Percentiles rank a stretch among this genome's conserved stretches.
These are phyloP conservation scores for Drosophila mettleri DNA, from an alignment of 2,888 invertebrate genomes.

Conservation along the genomic window DNA sequence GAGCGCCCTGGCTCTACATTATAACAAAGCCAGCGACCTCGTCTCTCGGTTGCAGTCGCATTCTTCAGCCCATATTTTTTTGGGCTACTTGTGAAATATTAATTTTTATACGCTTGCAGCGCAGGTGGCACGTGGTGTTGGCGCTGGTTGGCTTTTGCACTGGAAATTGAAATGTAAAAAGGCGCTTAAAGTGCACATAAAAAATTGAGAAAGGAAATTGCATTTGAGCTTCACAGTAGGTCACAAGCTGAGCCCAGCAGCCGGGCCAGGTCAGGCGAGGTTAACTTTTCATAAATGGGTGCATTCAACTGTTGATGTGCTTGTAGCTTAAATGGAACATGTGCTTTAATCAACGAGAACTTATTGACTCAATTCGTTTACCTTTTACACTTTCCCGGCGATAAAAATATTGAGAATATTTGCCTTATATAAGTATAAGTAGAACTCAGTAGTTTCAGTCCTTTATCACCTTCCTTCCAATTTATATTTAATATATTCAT, in stretches of 20 bases:
- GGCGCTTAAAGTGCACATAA: constrained; percentile 78
- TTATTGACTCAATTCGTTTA: background rate
- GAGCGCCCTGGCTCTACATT: constrained; percentile 10
- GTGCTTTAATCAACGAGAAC: constrained; percentile 10
- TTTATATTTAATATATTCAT: background rate
- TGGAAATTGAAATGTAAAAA: constrained; percentile 76
- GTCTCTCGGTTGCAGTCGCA: constrained; percentile 23
- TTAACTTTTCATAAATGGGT: constrained; percentile 64
- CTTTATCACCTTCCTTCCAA: background rate
- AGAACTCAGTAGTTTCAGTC: background rate
- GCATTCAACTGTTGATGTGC: constrained; percentile 65
- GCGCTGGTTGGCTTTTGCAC: constrained; percentile 7
- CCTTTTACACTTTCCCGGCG: background rate
- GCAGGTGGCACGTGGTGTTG: constrained; percentile 45
- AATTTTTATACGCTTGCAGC: constrained; percentile 72
- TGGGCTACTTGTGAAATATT: constrained; percentile 72
- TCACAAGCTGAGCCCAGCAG: constrained; percentile 39
- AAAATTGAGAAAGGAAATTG: constrained; percentile 74
- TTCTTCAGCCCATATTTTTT: constrained; percentile 40
- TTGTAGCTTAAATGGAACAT: constrained; percentile 12
- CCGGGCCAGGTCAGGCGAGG: constrained; percentile 55
- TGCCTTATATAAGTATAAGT: background rate
- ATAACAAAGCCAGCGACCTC: constrained; percentile 46
- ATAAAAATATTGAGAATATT: no score
- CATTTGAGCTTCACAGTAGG: constrained; percentile 67